Percentiles rank a stretch among this genome's conserved stretches.
Conservation (phyloP, 2,113 vertebrate species). For the Blennius ocellaris region DNA sequence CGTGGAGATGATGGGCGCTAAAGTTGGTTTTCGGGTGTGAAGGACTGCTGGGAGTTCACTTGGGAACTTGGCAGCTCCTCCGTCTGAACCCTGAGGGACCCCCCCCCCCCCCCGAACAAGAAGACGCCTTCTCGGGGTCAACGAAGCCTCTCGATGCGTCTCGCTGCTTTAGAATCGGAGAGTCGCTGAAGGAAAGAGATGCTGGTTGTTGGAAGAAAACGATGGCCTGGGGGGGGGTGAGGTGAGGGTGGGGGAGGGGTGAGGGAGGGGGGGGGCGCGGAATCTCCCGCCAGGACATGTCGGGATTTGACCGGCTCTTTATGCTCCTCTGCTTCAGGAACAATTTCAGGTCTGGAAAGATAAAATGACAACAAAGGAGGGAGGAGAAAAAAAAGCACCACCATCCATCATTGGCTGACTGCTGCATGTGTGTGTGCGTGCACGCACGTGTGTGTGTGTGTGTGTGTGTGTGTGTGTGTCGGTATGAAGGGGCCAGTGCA, state of each 20-base stretch:
- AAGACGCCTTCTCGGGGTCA: too few species aligned
- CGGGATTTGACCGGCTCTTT: constrained; percentile 32
- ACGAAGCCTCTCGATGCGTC: too few species aligned
- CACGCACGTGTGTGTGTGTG: constrained; percentile 7
- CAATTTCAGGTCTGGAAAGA: constrained; percentile 8
- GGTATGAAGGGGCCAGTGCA: constrained; percentile 67
- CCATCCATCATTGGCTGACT: constrained; percentile 38
- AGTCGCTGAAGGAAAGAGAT: too few species aligned
- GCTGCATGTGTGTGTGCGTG: constrained; percentile 4
- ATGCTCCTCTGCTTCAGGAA: not conserved
- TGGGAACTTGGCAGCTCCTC: too few species aligned
- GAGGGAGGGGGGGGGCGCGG: not conserved
- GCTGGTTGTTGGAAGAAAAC: too few species aligned
- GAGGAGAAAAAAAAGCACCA: not conserved
- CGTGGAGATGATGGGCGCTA: too few species aligned
- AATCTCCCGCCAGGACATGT: constrained; percentile 32
- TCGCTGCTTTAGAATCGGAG: too few species aligned
- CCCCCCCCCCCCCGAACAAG: too few species aligned
- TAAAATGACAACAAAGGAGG: constrained; percentile 14
- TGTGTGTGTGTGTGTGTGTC: constrained; percentile 18
- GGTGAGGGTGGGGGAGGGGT: not conserved
- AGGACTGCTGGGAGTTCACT: too few species aligned
- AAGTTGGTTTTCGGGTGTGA: too few species aligned
- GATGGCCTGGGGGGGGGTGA: not conserved
- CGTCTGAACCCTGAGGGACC: too few species aligned